These are phyloP conservation scores for Sebastes vulpes DNA, from an alignment of 2,797 vertebrate genomes.

Conservation along the genomic window DNA sequence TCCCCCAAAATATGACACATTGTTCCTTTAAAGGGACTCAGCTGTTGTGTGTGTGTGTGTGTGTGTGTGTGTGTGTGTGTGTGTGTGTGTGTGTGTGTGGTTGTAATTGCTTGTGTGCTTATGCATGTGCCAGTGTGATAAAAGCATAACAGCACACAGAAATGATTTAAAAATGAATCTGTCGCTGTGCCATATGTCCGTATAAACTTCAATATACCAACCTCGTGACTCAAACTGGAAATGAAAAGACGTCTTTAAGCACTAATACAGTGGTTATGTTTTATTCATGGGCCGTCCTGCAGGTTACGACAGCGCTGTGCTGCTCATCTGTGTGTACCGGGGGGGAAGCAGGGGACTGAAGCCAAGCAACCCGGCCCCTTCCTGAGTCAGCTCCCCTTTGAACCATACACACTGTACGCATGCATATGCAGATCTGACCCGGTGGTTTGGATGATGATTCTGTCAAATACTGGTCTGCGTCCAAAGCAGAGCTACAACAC, in stretches of 20 bases:
- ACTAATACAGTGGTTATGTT: constrained; percentile 68
- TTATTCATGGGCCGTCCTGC: constrained; percentile 71
- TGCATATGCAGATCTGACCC: constrained; percentile 73
- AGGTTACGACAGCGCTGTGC: constrained; percentile 65
- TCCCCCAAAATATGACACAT: no score
- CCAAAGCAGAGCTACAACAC: constrained; percentile 17
- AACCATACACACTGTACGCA: constrained; percentile 52
- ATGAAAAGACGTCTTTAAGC: constrained; percentile 72
- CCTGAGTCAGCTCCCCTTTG: constrained; percentile 72
- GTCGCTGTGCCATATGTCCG: constrained; percentile 23
- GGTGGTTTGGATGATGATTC: constrained; percentile 46
- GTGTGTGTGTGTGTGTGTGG: constrained; percentile 7
- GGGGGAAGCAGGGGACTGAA: constrained; percentile 40
- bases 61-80: constrained; percentile 17
- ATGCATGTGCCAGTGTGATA: constrained; percentile 35
- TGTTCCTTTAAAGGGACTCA: background rate
- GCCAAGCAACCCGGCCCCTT: constrained; percentile 46
- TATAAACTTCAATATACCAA: constrained; percentile 28
- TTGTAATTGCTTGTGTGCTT: constrained; percentile 32
- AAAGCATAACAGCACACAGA: constrained; percentile 27
- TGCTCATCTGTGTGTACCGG: constrained; percentile 50
- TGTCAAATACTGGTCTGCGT: constrained; percentile 46
- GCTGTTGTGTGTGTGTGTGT: constrained; percentile 7
- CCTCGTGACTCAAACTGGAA: constrained; percentile 48
- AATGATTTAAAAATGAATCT: constrained; percentile 34